phyloP scores from a whole-genome alignment of 2,113 vertebrate species.

The Pampusana beccarii region DNA sequence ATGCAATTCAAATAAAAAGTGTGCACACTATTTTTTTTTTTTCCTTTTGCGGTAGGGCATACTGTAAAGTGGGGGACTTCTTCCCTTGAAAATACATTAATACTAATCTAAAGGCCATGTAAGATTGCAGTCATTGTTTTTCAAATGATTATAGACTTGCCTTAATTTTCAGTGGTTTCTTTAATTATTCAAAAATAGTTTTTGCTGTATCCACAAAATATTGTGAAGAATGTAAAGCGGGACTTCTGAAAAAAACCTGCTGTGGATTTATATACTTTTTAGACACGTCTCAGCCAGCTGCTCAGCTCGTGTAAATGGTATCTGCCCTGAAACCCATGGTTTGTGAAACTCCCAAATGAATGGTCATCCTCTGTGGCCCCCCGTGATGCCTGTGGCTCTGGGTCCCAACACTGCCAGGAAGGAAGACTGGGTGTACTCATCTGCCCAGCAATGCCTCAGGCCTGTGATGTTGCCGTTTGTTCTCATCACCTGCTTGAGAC shows the following conservation, averaged over 20 bases:
- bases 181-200: background rate
- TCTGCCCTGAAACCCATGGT: background rate
- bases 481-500: background rate
- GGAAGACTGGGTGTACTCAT: background rate
- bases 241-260: background rate
- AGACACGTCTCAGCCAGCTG: background rate
- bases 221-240: background rate
- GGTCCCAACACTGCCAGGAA: background rate
- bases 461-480: rapidly evolving
- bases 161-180: background rate
- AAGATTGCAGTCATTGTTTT: background rate
- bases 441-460: background rate
- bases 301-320: background rate
- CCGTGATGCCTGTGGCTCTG: rapidly evolving
- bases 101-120: background rate
- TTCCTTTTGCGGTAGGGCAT: background rate
- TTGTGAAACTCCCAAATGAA: background rate
- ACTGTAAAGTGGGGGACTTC: background rate
- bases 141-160: background rate
- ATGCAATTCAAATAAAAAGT: background rate
- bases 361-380: rapidly evolving
- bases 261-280: background rate
- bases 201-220: background rate
- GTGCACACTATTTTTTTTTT: background rate
- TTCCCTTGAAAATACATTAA: background rate